Percentiles rank a stretch among this genome's conserved stretches.
phyloP scores from a whole-genome alignment of 2,113 vertebrate genomes.

The Piaya cayana region DNA sequence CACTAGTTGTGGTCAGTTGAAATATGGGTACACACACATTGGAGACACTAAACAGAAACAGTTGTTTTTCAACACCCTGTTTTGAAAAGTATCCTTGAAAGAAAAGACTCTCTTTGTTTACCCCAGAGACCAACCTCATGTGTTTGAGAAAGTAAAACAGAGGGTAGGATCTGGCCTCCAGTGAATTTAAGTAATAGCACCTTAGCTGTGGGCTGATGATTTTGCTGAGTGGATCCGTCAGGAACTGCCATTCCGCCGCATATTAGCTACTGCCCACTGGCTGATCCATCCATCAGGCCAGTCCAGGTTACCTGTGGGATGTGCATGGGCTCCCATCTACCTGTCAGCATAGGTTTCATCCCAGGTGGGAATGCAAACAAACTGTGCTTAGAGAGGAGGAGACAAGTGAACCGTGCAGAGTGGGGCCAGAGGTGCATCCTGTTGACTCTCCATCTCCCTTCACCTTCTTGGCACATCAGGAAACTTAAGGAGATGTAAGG shows the following conservation, averaged over 20 bases:
- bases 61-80: conserved; percentile 12
- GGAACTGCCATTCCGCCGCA: not conserved
- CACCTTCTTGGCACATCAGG: not conserved
- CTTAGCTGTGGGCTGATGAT: not conserved
- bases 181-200: not conserved
- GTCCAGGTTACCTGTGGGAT: not conserved
- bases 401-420: conserved; percentile 26
- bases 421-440: conserved; percentile 21
- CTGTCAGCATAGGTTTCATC: conserved; percentile 39
- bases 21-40: not conserved
- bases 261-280: not conserved
- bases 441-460: not conserved
- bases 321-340: not conserved
- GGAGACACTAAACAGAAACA: not conserved
- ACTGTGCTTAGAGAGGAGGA: not conserved
- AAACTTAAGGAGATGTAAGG: not conserved
- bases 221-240: conserved; percentile 38
- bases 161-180: accelerated
- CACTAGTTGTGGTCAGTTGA: not conserved
- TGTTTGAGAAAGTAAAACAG: not conserved
- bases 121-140: not conserved
- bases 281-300: not conserved
- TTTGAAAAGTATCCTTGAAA: conserved; percentile 9
- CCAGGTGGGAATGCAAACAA: conserved; percentile 31
- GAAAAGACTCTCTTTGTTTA: not conserved